These are phyloP conservation scores for Allolobophora icterica DNA, from an alignment of 2,888 invertebrate species.

Conservation along the genomic window DNA sequence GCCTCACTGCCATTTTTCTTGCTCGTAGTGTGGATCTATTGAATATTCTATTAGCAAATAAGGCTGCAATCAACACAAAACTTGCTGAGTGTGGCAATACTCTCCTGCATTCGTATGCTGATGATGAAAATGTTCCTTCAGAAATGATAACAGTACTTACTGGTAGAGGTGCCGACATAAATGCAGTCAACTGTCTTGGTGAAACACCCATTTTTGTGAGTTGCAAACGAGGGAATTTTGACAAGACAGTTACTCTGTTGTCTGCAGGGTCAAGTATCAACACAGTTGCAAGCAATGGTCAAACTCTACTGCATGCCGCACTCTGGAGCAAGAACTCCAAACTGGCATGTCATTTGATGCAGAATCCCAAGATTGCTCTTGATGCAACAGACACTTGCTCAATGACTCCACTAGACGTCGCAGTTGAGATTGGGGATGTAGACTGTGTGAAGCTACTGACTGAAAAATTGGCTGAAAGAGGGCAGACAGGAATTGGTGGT, in stretches of 20 bases:
- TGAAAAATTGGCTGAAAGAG: slow-evolving; percentile 9
- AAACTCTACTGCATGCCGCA: not conserved
- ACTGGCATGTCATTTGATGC: slow-evolving; percentile 17
- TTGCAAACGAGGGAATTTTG: not conserved
- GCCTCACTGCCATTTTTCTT: not conserved
- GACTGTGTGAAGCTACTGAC: not conserved
- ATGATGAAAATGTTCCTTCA: slow-evolving; percentile 17
- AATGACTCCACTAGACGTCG: not conserved
- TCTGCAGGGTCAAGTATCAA: not conserved
- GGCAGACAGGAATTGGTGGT: slow-evolving; percentile 9
- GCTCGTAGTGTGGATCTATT: not conserved
- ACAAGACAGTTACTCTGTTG: not conserved
- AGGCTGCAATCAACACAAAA: not conserved
- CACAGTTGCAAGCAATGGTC: not conserved
- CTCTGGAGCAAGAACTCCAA: slow-evolving; percentile 1
- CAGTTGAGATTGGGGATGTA: not conserved
- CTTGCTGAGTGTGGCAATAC: not conserved
- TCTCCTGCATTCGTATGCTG: not conserved
- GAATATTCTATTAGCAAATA: not conserved
- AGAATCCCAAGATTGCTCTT: not conserved
- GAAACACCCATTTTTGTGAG: not conserved
- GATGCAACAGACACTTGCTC: not conserved
- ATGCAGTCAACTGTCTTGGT: not conserved
- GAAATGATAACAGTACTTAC: not conserved
- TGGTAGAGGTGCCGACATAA: not conserved